Conservation (phyloP, 2,113 vertebrate species). For the Variabilichromis moorii region DNA sequence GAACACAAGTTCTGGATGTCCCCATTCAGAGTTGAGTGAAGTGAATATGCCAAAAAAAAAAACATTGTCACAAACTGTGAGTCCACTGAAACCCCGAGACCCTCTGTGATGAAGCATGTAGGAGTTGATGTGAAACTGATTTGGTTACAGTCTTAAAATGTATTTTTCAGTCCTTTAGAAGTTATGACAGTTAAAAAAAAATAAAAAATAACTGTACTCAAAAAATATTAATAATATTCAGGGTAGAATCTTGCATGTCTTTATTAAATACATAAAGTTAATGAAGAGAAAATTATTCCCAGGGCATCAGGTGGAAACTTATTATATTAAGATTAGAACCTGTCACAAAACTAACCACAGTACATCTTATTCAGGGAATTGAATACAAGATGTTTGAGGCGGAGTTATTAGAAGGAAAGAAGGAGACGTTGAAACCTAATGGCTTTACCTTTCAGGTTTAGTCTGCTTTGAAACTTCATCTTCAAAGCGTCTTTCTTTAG, state of each 20-base stretch:
- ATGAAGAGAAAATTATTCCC: background rate
- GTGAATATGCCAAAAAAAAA: background rate
- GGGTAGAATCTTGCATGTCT: background rate
- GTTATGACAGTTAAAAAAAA: background rate
- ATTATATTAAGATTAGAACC: background rate
- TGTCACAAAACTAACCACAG: background rate
- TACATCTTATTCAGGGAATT: background rate
- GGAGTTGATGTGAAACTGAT: background rate
- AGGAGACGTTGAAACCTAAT: background rate
- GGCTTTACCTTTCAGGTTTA: background rate
- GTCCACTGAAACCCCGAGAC: background rate
- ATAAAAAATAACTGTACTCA: background rate
- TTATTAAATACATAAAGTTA: background rate
- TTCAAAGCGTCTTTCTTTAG: background rate
- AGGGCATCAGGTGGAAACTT: background rate
- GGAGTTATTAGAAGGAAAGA: background rate
- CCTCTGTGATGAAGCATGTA: background rate
- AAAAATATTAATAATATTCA: background rate
- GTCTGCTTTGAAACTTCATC: slow-evolving; percentile 7
- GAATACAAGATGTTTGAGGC: background rate
- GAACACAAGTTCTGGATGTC: background rate
- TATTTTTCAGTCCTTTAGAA: background rate
- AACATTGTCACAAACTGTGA: background rate
- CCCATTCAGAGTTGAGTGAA: background rate
- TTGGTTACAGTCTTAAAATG: background rate